phyloP scores from a whole-genome alignment of 1,140 invertebrate genomes.

The Formica exsecta region DNA sequence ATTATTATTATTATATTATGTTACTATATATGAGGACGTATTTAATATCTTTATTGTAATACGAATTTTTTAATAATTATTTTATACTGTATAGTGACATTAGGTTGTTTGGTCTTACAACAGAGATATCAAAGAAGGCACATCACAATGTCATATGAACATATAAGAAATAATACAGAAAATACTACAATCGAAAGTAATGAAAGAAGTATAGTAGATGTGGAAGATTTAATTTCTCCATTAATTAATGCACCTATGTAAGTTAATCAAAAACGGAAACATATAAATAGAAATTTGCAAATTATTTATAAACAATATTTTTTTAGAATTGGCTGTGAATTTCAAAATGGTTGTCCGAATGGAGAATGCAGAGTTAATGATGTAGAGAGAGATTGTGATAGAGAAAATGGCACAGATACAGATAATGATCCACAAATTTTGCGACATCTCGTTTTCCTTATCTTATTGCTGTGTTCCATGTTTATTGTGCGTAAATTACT shows the following conservation, averaged over 20 bases:
- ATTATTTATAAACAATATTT: not conserved
- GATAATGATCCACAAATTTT: conserved; percentile 91
- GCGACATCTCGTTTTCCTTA: conserved; percentile 93
- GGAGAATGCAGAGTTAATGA: conserved; percentile 72
- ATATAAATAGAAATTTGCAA: not conserved
- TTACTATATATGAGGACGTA: not conserved
- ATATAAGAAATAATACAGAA: conserved; percentile 77
- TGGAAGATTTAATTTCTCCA: conserved; percentile 90
- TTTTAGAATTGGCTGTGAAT: conserved; percentile 74
- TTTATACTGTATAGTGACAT: conserved; percentile 87
- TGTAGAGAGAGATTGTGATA: conserved; percentile 75
- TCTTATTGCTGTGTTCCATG: conserved; percentile 94
- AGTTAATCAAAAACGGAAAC: conserved; percentile 18
- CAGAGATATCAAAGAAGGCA: conserved; percentile 88
- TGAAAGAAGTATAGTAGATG: conserved; percentile 88
- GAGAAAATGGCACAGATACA: conserved; percentile 70
- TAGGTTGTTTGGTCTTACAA: conserved; percentile 91
- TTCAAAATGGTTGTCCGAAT: conserved; percentile 78
- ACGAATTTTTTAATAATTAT: conserved; percentile 1
- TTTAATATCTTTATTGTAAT: not conserved
- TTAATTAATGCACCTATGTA: conserved; percentile 70
- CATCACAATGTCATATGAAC: conserved; percentile 80
- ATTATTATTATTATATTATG: not conserved
- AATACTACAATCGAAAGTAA: conserved; percentile 75
- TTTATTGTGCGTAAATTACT: conserved; percentile 91